Base-by-base conservation (phyloP, 2,888 invertebrate genomes). In the Monopis laevigella region DNA sequence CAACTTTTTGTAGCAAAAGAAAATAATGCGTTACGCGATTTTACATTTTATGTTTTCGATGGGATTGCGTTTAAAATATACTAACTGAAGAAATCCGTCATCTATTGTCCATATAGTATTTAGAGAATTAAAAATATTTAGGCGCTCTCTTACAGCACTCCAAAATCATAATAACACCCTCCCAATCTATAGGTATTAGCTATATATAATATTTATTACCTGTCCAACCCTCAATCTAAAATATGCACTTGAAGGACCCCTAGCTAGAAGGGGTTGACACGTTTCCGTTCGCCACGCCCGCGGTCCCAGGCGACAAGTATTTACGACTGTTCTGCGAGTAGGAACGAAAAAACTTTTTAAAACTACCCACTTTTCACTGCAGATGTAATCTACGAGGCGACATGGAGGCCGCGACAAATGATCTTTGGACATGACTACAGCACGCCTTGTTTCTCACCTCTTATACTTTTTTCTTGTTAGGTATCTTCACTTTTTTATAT, bases 311-410 rank as follows among this genome's bases (percentile, higher is more conserved):
- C 47, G 59, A 56, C 59, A 56, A 62, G 59, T 67, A 71, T 68
- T 71, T 70, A 70, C 67, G 65, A 62, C 54, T 45, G 17, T 29
- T 28, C 29, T 12, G 49, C 40, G 48, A 47, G 58, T 54, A 51
- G 49, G 51, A 40, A 55, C 55, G 56, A 59, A 64, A 62, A 58
- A 66, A 69, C 62, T 64, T 63, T 24, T 57, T 55, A 47, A 59
- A 67, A 71, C 71, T 67, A 72, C 65, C 66, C 67, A 64, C 73
- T 73, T 72, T 70, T 74, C 72, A 74, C 72, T 74, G 71, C 62
- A 63, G 64, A 69, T 61, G 69, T 65, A 74, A 74, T 73, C 73
- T 72, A 74, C 68, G 56, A 55, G 48, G 48, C 46, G 48, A 51
- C 36, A 21, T 17, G 32, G 14, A 17, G 32, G 32, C 32, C 36